Percentiles rank a stretch among this genome's conserved stretches.
Evolutionary conservation across 2,113 vertebrate species (phyloP).

Genomic region (Cervus canadensis): DNA sequence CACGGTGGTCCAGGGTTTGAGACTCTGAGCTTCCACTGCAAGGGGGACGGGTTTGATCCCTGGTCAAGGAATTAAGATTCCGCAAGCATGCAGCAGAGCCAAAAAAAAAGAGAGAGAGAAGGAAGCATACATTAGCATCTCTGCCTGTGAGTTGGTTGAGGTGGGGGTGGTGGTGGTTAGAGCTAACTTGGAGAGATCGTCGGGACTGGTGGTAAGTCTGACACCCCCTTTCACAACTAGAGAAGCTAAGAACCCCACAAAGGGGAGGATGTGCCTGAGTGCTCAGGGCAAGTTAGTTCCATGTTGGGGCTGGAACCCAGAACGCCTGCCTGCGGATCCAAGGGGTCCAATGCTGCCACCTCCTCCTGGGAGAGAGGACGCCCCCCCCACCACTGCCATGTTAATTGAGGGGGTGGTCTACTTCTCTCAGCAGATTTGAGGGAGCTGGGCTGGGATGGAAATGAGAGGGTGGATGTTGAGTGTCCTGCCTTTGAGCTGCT

Average conservation of each 20-base stretch:
- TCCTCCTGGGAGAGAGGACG: no score
- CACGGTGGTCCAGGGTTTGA: background rate
- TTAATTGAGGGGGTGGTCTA: background rate
- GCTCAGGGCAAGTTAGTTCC: background rate
- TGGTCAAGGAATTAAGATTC: background rate
- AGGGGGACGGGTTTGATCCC: background rate
- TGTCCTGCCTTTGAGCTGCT: background rate
- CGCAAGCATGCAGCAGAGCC: background rate
- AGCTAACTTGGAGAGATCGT: background rate
- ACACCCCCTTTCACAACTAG: background rate
- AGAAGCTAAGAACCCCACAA: fast-evolving
- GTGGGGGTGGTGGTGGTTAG: background rate
- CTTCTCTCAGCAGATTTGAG: background rate
- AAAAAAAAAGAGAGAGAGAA: background rate
- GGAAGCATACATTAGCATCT: background rate
- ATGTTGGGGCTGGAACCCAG: background rate
- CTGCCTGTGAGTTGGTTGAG: background rate
- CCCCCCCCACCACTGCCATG: fast-evolving
- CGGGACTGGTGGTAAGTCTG: fast-evolving
- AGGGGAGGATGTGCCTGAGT: background rate
- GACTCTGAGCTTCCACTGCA: background rate
- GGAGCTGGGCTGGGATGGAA: background rate
- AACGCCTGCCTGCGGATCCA: background rate
- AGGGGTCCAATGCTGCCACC: no score
- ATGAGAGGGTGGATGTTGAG: background rate